phyloP scores from a whole-genome alignment of 2,888 invertebrate genomes.

The Plutella xylostella region DNA sequence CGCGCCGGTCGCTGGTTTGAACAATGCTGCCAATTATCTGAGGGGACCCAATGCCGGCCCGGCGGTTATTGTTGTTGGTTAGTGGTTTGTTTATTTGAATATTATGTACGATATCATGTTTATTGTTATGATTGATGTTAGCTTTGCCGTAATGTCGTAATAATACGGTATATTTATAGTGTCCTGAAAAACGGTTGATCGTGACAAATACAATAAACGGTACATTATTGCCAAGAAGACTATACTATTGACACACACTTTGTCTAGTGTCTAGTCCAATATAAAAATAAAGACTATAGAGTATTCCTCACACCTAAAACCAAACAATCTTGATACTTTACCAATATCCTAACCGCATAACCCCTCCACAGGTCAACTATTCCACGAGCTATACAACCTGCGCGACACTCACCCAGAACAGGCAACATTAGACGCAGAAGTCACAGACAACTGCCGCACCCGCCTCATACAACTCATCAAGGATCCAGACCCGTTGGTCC shows the following conservation, averaged over 20 bases:
- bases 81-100: too few relatives aligned
- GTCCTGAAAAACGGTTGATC: not conserved
- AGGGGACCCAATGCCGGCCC: too few relatives aligned
- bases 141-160: too few relatives aligned
- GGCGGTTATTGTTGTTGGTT: too few relatives aligned
- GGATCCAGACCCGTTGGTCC: slow-evolving; percentile 64
- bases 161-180: too few relatives aligned
- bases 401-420: slow-evolving; percentile 35
- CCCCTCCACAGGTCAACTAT: slow-evolving; percentile 24
- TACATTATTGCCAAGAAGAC: not conserved
- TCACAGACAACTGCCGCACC: slow-evolving; percentile 40
- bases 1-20: too few relatives aligned
- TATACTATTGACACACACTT: not conserved
- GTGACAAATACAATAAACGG: not conserved
- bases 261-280: not conserved
- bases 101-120: too few relatives aligned
- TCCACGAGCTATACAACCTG: slow-evolving; percentile 48
- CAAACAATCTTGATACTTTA: not conserved
- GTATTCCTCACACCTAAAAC: not conserved
- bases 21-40: too few relatives aligned
- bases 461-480: slow-evolving; percentile 67
- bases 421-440: slow-evolving; percentile 38
- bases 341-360: not conserved
- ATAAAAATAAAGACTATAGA: not conserved
- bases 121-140: too few relatives aligned